Evolutionary conservation across 2,888 invertebrate species (phyloP).

Genomic region (Anoncus sp.): DNA sequence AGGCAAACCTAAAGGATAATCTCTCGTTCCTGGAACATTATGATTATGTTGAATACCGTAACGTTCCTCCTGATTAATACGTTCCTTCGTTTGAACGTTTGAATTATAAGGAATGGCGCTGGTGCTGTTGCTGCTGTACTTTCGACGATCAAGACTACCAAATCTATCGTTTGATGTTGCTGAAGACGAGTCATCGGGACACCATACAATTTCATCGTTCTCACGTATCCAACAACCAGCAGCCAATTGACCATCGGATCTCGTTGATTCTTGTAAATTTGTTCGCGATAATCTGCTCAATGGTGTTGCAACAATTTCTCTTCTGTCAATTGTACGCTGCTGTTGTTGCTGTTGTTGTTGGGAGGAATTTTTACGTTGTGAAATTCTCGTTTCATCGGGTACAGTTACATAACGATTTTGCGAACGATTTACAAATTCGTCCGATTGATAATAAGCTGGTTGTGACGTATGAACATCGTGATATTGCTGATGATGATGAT

Average conservation of each 20-base stretch:
- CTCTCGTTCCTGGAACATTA: constrained; percentile 52
- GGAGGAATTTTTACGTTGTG: constrained; percentile 19
- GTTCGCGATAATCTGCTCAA: constrained; percentile 47
- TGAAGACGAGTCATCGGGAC: constrained; percentile 73
- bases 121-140: constrained; percentile 73
- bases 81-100: constrained; percentile 41
- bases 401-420: constrained; percentile 47
- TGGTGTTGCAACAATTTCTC: no score
- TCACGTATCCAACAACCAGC: constrained; percentile 79
- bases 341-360: constrained; percentile 34
- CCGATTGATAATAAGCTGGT: constrained; percentile 43
- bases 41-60: constrained; percentile 39
- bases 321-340: no score
- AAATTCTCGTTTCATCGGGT: constrained; percentile 35
- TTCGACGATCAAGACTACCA: constrained; percentile 86
- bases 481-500: constrained; percentile 20
- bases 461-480: constrained; percentile 49
- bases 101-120: no score
- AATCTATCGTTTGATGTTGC: constrained; percentile 84
- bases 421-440: constrained; percentile 46
- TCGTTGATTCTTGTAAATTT: constrained; percentile 48
- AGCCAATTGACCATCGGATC: constrained; percentile 63
- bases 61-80: constrained; percentile 49
- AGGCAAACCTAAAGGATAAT: constrained; percentile 63
- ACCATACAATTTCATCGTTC: constrained; percentile 80